phyloP scores from a whole-genome alignment of 1,140 invertebrate species.

The Bombus sylvicola region DNA sequence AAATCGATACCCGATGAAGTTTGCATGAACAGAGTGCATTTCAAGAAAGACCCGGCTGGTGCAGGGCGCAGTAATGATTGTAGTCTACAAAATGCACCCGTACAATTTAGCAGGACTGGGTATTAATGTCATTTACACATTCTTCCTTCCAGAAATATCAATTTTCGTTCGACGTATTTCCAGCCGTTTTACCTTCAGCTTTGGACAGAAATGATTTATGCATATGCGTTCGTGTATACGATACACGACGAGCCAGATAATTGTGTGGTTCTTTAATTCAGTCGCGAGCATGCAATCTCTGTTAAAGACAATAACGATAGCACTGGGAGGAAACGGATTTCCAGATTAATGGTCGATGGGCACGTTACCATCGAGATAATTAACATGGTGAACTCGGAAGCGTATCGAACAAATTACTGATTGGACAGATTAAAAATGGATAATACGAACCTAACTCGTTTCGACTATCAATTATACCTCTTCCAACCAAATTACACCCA shows the following conservation, averaged over 20 bases:
- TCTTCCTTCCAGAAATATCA: background rate
- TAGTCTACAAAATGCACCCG: background rate
- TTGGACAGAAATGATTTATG: background rate
- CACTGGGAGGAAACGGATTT: background rate
- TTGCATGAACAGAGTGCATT: constrained; percentile 31
- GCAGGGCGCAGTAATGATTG: background rate
- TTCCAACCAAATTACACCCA: background rate
- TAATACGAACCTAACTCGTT: background rate
- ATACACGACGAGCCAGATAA: background rate
- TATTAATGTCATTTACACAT: background rate
- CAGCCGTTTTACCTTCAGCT: background rate
- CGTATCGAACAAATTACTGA: constrained; percentile 19
- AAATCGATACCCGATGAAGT: constrained; percentile 52
- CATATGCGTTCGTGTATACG: background rate
- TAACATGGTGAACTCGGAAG: background rate
- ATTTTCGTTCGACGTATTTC: background rate
- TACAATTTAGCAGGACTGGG: background rate
- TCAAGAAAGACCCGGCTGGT: constrained; percentile 5
- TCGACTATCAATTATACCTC: background rate
- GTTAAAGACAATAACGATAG: constrained; percentile 20
- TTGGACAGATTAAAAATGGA: background rate
- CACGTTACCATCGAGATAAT: constrained; percentile 37
- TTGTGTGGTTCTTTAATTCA: background rate
- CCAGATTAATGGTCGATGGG: constrained; percentile 12
- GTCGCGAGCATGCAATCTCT: constrained; percentile 14